phyloP scores from a whole-genome alignment of 2,888 invertebrate genomes.

The Gasteruption jaculator region DNA sequence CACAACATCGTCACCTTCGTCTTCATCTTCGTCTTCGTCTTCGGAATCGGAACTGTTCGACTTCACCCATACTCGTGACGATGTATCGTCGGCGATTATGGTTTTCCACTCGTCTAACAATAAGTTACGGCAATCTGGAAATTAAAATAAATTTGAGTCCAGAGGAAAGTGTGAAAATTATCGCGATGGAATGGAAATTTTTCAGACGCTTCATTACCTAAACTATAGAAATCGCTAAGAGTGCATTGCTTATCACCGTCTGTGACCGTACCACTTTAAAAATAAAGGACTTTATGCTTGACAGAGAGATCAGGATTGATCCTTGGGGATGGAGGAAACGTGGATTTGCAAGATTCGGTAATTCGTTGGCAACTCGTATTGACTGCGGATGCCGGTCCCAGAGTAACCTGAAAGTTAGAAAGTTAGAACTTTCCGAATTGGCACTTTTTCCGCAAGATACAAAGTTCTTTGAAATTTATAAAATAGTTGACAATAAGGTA shows the following conservation, averaged over 20 bases:
- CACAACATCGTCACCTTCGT: slow-evolving; percentile 40
- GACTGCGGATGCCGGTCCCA: slow-evolving; percentile 55
- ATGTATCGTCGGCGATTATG: slow-evolving; percentile 63
- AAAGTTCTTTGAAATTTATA: too few relatives aligned
- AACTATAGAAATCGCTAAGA: slow-evolving; percentile 70
- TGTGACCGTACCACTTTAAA: slow-evolving; percentile 84
- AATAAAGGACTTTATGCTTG: slow-evolving; percentile 69
- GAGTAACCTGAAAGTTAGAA: slow-evolving; percentile 58
- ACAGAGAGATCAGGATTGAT: slow-evolving; percentile 79
- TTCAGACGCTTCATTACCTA: too few relatives aligned
- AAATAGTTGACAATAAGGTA: too few relatives aligned
- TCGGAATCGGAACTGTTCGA: slow-evolving; percentile 59
- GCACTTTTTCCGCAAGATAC: too few relatives aligned
- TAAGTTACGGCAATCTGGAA: slow-evolving; percentile 73
- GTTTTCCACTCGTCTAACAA: slow-evolving; percentile 82
- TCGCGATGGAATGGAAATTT: too few relatives aligned
- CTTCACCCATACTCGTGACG: slow-evolving; percentile 73
- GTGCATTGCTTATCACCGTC: slow-evolving; percentile 78
- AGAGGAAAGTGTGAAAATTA: too few relatives aligned
- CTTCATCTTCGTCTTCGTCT: slow-evolving; percentile 44
- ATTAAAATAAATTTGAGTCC: too few relatives aligned
- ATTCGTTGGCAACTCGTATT: too few relatives aligned
- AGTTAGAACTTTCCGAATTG: too few relatives aligned
- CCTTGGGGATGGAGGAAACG: slow-evolving; percentile 62
- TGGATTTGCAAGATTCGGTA: too few relatives aligned